A percentile compares a stretch with the other conserved stretches of the same genome.
phyloP scores from a whole-genome alignment of 53 echinoderm and acorn worm genomes.

The Arbacia lixula region DNA sequence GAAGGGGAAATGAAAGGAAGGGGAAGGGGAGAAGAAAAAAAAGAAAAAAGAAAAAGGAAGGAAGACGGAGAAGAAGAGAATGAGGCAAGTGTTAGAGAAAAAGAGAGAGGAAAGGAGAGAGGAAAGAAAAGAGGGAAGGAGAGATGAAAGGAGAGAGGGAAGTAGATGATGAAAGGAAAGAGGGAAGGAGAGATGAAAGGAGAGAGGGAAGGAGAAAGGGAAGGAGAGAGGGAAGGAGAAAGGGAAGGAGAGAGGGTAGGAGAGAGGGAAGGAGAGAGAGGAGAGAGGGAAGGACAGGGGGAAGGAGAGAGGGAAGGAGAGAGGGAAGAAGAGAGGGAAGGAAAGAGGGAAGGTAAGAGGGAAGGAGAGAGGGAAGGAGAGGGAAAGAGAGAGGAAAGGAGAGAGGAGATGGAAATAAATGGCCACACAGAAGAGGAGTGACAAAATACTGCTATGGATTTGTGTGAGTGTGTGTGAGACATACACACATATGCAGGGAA shows the following conservation, averaged over 20 bases:
- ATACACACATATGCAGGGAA: too few species aligned
- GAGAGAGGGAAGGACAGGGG: background rate
- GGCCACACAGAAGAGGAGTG: too few species aligned
- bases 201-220: background rate
- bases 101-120: background rate
- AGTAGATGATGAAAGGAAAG: background rate
- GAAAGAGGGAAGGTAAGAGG: background rate
- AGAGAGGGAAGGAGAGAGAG: background rate
- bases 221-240: background rate
- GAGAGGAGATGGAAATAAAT: too few species aligned
- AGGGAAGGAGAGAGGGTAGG: background rate
- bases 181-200: background rate
- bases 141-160: background rate
- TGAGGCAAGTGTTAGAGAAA: background rate
- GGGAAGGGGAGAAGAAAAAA: background rate
- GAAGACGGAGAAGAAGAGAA: background rate
- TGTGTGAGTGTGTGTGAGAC: too few species aligned
- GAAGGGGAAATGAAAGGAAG: background rate
- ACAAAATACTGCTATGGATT: too few species aligned
- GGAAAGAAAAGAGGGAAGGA: background rate
- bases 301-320: background rate
- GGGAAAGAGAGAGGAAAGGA: background rate
- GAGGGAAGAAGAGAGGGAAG: background rate
- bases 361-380: background rate
- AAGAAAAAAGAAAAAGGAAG: background rate